Percentiles rank a stretch among this genome's conserved stretches.
These are phyloP conservation scores for Aphis gossypii DNA, from an alignment of 1,140 invertebrate species.

Conservation along the genomic window DNA sequence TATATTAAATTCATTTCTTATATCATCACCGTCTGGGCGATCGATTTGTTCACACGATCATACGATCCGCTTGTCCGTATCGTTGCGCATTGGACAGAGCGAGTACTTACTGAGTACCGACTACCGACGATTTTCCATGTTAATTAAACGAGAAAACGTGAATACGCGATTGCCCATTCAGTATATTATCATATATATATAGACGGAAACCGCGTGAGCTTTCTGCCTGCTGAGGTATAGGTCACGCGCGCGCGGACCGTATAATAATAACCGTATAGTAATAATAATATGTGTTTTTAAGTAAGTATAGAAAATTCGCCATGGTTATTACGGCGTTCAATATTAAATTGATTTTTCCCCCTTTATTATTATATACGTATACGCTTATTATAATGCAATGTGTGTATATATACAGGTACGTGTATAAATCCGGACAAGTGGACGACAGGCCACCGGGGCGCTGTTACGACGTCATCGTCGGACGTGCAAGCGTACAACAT, in stretches of 20 bases:
- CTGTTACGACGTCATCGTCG: neutral
- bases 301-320: neutral
- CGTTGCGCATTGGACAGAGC: neutral
- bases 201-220: neutral
- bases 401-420: neutral
- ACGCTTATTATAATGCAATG: neutral
- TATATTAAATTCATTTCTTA: neutral
- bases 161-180: neutral
- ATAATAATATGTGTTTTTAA: neutral
- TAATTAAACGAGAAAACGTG: neutral
- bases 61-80: neutral
- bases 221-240: neutral
- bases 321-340: neutral
- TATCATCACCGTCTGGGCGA: neutral
- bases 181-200: neutral
- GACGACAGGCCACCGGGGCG: slow-evolving; percentile 8
- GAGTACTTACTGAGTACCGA: too few species aligned
- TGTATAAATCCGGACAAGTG: neutral
- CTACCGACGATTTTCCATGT: neutral
- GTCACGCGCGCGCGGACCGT: neutral
- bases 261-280: neutral
- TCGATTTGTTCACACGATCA: neutral
- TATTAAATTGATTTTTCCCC: neutral
- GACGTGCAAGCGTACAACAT: neutral
- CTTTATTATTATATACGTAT: neutral